Conservation (phyloP, 2,113 vertebrate genomes). For the Globicephala melas region DNA sequence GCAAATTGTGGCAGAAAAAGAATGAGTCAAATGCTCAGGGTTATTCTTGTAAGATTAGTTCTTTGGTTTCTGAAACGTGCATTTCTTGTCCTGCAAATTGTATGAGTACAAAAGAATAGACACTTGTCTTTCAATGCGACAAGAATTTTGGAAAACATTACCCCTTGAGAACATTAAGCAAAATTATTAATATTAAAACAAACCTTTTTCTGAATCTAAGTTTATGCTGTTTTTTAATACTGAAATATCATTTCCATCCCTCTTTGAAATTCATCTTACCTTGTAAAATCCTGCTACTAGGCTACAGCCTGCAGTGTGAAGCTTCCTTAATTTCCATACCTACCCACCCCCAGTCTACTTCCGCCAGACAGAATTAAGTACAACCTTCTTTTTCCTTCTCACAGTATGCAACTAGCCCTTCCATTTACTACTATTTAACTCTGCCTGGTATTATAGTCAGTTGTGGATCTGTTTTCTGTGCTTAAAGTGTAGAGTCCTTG, state of each 20-base stretch:
- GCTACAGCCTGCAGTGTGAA: not conserved
- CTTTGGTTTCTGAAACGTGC: not conserved
- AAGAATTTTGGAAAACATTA: constrained; percentile 9
- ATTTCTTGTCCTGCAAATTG: constrained; percentile 24
- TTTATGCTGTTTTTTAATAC: not conserved
- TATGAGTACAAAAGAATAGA: not conserved
- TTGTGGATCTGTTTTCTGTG: not conserved
- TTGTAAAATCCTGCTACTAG: not conserved
- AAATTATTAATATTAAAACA: constrained; percentile 31
- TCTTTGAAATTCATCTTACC: not conserved
- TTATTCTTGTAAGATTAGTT: not conserved
- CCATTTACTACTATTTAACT: not conserved
- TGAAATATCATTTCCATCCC: not conserved
- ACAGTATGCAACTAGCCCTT: not conserved
- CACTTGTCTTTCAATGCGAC: not conserved
- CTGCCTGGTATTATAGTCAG: not conserved
- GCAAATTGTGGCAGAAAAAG: not conserved
- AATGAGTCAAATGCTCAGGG: not conserved
- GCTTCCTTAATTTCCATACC: not conserved
- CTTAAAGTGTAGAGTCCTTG: not conserved
- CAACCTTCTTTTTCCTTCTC: not conserved
- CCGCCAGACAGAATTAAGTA: not conserved
- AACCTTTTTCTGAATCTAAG: not conserved
- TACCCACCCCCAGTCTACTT: not conserved
- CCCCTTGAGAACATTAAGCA: not conserved